phyloP scores from a whole-genome alignment of 2,888 invertebrate species.

The Macrophya alboannulata region DNA sequence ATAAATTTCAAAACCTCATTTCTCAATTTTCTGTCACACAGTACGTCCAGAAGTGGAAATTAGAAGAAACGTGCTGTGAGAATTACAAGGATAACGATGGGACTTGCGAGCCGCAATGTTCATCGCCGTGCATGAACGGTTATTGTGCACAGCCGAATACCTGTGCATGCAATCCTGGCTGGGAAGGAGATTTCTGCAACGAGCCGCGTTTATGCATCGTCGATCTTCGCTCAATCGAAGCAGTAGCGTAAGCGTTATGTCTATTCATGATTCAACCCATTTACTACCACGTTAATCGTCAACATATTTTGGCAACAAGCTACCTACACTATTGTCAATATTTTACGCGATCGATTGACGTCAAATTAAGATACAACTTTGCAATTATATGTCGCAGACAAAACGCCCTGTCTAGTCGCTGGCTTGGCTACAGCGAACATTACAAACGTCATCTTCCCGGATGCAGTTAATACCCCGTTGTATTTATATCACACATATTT shows the following conservation, averaged over 20 bases:
- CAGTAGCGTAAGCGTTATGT: background rate
- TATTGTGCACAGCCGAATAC: background rate
- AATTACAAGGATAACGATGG: background rate
- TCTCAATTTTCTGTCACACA: background rate
- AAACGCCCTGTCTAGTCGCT: no score
- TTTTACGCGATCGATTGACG: no score
- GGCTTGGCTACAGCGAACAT: no score
- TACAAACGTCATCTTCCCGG: no score
- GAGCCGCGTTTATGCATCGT: slow-evolving; percentile 63
- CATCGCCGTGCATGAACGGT: slow-evolving; percentile 5
- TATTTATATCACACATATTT: no score
- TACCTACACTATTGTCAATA: no score
- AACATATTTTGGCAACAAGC: no score
- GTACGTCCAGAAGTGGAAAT: background rate
- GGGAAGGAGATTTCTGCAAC: slow-evolving; percentile 68
- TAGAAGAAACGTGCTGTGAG: background rate
- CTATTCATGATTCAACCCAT: no score
- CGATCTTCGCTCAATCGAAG: background rate
- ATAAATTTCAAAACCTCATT: background rate
- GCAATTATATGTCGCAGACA: no score
- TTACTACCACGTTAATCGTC: no score
- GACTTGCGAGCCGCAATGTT: slow-evolving; percentile 16
- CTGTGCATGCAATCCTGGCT: slow-evolving; percentile 62
- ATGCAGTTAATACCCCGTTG: no score
- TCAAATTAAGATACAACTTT: no score